phyloP scores from a whole-genome alignment of 2,113 vertebrate species.

The Rallus limicola region DNA sequence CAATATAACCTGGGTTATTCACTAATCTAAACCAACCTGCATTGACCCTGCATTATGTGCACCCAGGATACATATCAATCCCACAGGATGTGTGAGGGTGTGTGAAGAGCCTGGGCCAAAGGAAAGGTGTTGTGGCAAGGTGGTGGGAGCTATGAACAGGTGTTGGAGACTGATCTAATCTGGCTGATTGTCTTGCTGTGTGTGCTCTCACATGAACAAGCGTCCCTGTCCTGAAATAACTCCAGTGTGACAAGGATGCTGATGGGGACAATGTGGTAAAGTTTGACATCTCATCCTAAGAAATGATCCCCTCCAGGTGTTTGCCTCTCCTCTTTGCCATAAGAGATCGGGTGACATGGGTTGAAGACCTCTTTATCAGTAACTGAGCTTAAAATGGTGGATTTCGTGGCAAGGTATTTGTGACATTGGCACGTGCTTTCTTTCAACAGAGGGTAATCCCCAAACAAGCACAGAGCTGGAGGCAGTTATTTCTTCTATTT shows the following conservation, averaged over 20 bases:
- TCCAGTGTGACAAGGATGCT: not conserved
- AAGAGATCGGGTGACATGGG: accelerated
- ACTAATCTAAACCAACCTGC: not conserved
- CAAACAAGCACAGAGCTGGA: not conserved
- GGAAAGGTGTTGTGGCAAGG: not conserved
- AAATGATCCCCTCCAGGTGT: not conserved
- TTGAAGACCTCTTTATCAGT: not conserved
- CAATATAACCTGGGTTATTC: not conserved
- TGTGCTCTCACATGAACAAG: accelerated
- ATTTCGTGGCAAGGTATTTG: not conserved
- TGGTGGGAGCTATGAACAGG: accelerated
- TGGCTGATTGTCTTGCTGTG: not conserved
- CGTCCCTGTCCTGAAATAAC: not conserved
- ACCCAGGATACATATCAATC: not conserved
- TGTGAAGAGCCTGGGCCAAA: not conserved
- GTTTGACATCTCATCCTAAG: not conserved
- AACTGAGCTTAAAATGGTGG: not conserved
- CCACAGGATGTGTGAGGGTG: not conserved
- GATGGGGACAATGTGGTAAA: not conserved
- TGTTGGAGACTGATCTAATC: not conserved
- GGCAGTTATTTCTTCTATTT: not conserved
- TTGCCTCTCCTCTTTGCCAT: not conserved
- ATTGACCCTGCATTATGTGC: not conserved
- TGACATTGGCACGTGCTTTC: not conserved
- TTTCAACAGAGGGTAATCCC: not conserved